Conservation (phyloP, 2,113 vertebrate species). For the Heterotis niloticus region DNA sequence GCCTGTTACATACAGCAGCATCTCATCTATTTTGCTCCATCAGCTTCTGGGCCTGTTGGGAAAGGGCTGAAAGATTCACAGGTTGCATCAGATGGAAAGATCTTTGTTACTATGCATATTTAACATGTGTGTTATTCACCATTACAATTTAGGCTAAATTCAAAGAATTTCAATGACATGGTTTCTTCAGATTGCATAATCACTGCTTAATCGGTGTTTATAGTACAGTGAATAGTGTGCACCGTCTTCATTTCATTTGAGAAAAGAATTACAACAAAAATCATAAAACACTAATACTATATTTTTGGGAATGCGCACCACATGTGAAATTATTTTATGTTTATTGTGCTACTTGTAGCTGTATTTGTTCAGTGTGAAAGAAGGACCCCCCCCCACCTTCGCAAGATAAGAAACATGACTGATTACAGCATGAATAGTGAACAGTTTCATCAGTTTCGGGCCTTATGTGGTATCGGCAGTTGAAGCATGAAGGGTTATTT, state of each 20-base stretch:
- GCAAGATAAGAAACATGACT: not conserved
- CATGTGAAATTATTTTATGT: not conserved
- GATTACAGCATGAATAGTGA: not conserved
- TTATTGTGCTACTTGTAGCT: not conserved
- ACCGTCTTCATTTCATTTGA: slow-evolving; percentile 3
- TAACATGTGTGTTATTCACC: too few relatives aligned
- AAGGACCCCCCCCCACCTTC: too few relatives aligned
- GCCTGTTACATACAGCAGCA: not conserved
- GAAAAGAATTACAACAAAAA: not conserved
- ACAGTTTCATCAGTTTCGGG: not conserved
- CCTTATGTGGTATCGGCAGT: not conserved
- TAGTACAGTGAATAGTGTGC: too few relatives aligned
- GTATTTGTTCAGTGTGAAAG: not conserved
- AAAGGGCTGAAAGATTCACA: not conserved
- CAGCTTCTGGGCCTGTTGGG: not conserved
- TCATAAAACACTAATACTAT: slow-evolving; percentile 16
- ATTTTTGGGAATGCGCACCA: slow-evolving; percentile 1
- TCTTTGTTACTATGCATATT: too few relatives aligned
- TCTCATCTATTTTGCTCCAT: too few relatives aligned
- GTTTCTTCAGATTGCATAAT: too few relatives aligned
- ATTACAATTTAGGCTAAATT: too few relatives aligned
- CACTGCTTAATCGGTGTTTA: too few relatives aligned
- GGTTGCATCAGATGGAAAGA: not conserved
- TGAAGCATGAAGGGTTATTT: slow-evolving; percentile 19
- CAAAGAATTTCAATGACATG: too few relatives aligned